A percentile compares a stretch with the other conserved stretches of the same genome.
phyloP scores from a whole-genome alignment of 1,140 invertebrate species.

The Samia ricini region DNA sequence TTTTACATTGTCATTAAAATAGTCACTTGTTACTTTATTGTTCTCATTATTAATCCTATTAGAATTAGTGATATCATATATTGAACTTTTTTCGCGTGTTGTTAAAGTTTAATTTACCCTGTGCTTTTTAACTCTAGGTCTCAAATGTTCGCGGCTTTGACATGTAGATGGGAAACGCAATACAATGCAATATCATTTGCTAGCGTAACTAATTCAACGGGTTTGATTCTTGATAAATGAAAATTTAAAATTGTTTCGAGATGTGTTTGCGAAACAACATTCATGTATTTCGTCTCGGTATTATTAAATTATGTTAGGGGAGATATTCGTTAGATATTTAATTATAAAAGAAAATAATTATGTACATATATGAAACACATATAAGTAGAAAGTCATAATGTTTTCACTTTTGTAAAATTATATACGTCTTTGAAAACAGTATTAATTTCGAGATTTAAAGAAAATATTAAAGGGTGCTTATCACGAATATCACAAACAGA shows the following conservation, averaged over 20 bases:
- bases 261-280: not conserved
- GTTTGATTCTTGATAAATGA: conserved; percentile 1
- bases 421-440: no score
- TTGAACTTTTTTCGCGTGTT: not conserved
- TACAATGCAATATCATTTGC: not conserved
- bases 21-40: not conserved
- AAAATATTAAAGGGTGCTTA: no score
- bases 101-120: not conserved
- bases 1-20: not conserved
- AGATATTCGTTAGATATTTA: not conserved
- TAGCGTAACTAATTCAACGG: not conserved
- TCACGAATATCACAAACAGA: no score
- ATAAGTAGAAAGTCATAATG: no score
- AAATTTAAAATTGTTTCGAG: conserved; percentile 1
- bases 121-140: not conserved
- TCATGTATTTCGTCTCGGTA: not conserved
- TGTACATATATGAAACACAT: no score
- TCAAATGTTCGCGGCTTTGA: not conserved
- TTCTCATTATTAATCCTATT: not conserved
- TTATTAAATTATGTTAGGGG: not conserved
- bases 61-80: not conserved
- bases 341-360: no score
- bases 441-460: no score
- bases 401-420: no score
- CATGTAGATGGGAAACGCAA: not conserved